Evolutionary conservation across 2,797 vertebrate species (phyloP).

Genomic region (Urocyon cinereoargenteus): DNA sequence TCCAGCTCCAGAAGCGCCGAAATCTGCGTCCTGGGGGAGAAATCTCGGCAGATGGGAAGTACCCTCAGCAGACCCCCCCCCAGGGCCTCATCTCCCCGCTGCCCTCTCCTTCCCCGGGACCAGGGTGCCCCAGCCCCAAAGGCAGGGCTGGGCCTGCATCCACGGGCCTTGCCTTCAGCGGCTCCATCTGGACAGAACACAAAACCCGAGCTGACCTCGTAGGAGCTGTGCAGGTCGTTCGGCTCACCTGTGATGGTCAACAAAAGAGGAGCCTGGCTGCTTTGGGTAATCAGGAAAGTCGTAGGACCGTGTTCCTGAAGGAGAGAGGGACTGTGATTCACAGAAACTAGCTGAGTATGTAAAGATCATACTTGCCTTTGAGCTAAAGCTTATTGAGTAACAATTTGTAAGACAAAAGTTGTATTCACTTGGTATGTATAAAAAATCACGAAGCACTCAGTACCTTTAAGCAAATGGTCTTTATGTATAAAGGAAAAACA

Average conservation of each 20-base stretch:
- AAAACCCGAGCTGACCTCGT: not conserved
- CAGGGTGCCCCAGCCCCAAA: not conserved
- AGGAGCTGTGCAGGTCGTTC: not conserved
- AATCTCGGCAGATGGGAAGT: not conserved
- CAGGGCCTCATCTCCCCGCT: no score
- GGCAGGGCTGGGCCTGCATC: not conserved
- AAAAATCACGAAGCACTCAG: not conserved
- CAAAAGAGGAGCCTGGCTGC: not conserved
- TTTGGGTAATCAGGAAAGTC: not conserved
- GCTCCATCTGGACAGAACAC: not conserved
- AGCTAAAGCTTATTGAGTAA: constrained; percentile 4
- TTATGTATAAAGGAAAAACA: constrained; percentile 51
- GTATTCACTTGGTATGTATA: not conserved
- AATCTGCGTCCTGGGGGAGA: not conserved
- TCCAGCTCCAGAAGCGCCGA: not conserved
- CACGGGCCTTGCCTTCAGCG: not conserved
- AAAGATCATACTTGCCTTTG: constrained; percentile 30
- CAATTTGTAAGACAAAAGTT: not conserved
- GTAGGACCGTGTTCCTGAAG: not conserved
- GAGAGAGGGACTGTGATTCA: not conserved
- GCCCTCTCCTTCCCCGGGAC: no score
- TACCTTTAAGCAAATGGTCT: constrained; percentile 9
- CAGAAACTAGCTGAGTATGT: constrained; percentile 3
- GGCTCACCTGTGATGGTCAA: not conserved
- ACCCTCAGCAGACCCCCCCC: not conserved